A percentile compares a stretch with the other conserved stretches of the same genome.
phyloP scores from a whole-genome alignment of 2,113 vertebrate genomes.

The Mohoua ochrocephala region DNA sequence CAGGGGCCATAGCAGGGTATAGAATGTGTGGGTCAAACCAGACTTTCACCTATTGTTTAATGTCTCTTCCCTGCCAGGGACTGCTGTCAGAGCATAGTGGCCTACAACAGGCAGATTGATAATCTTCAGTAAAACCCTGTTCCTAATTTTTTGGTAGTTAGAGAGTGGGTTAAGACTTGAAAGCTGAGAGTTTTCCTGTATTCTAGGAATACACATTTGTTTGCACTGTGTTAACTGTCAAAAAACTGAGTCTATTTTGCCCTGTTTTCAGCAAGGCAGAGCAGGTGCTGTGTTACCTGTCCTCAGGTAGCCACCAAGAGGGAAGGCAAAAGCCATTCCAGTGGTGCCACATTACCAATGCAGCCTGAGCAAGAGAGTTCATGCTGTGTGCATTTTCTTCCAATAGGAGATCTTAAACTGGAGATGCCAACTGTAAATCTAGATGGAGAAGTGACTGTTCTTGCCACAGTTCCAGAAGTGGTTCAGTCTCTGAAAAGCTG shows the following conservation, averaged over 20 bases:
- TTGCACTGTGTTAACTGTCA: not conserved
- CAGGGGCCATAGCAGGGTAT: too few relatives aligned
- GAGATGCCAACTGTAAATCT: slow-evolving; percentile 81
- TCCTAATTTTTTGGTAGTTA: not conserved
- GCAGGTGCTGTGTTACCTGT: not conserved
- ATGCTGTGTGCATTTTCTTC: not conserved
- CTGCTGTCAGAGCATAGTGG: not conserved
- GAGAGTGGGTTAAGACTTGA: not conserved
- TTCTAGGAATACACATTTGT: not conserved
- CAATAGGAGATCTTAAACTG: slow-evolving; percentile 77
- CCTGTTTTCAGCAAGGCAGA: not conserved
- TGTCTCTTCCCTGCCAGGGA: not conserved
- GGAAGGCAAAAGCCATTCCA: not conserved
- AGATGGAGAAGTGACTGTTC: slow-evolving; percentile 59
- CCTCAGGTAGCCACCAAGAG: not conserved
- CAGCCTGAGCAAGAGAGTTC: not conserved
- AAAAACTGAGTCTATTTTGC: not conserved
- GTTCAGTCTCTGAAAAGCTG: slow-evolving; percentile 79
- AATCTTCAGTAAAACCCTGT: not conserved
- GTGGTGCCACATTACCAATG: fast-evolving
- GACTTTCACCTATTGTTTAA: not conserved
- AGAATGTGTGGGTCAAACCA: not conserved
- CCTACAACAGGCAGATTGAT: not conserved
- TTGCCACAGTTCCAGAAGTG: slow-evolving; percentile 63
- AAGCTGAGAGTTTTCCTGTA: not conserved